Evolutionary conservation across 2,797 vertebrate species (phyloP), one percentile per base, ranked within the genome.

Genomic region (Rhabdophis nuchalis): DNA sequence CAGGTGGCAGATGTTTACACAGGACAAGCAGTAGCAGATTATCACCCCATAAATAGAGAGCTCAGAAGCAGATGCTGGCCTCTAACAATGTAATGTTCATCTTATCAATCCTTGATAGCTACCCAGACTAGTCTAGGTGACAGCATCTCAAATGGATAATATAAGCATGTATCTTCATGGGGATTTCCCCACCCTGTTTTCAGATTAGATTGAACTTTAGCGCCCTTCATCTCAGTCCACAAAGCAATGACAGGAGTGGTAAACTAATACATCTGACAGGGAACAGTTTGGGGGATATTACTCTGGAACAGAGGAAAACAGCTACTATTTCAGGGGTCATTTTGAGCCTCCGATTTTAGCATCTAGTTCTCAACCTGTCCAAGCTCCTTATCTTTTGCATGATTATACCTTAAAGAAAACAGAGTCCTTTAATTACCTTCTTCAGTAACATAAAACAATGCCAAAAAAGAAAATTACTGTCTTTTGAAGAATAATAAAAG

Each of bases 71-170:
- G 60, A 89, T 60, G 53, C 57, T 64, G 52, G 12, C 13, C 16
- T 86, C 41, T 53, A 64, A 86, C 46, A 86, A 91, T 72, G 61
- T 58, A 85, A 20, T 68, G 77, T 91, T 93, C 86, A 77, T 89
- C 13, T 86, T 52, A 29, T 91, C 53, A 57, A 72, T 54, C 36
- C 36, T 89, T 54, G 52, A n/a, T 25, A 32, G 13, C 12, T 61
- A 16, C 46, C 27, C 25, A 54, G 27, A 18, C 23, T 9, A 54
- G 25, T 25, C 10, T 46, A 86, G 36, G 52, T 87, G 86, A 85
- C 13, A 82, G 64, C 32, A 77, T 64, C 50, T 12, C 4, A 1
- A 60, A 41, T 27, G 29, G 56, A 89, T 41, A 4, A 27, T 1
- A 25, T 60, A 8, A 41, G 27, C 29, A 86, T 56, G 8, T 56